Percentiles rank a stretch among this genome's conserved stretches.
These are phyloP conservation scores for Petrocephalus zakoni DNA, from an alignment of 2,113 vertebrate genomes.

Conservation along the genomic window DNA sequence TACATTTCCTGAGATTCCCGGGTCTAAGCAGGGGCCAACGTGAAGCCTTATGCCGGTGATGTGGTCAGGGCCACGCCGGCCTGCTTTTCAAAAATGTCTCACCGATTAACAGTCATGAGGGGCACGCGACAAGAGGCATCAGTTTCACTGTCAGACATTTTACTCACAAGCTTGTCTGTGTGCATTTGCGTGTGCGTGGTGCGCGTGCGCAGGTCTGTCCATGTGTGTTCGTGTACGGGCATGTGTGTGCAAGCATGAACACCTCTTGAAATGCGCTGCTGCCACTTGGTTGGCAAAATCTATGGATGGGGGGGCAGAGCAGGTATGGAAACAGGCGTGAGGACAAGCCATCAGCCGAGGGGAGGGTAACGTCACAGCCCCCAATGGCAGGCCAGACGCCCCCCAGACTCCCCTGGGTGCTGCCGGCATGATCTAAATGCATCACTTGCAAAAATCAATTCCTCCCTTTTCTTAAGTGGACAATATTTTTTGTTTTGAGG, in stretches of 20 bases:
- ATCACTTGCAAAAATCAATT: slow-evolving; percentile 85
- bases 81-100: background rate
- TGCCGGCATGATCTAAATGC: slow-evolving; percentile 69
- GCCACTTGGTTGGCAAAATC: background rate
- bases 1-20: background rate
- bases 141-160: background rate
- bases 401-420: slow-evolving; percentile 42
- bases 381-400: background rate
- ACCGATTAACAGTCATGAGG: background rate
- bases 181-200: background rate
- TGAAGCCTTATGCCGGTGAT: background rate
- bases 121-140: background rate
- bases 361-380: background rate
- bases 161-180: background rate
- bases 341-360: background rate
- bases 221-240: background rate
- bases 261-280: background rate
- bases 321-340: background rate
- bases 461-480: slow-evolving; percentile 85
- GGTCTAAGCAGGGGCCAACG: background rate
- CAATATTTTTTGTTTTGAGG: slow-evolving; percentile 87
- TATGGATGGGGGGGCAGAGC: background rate
- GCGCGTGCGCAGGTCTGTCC: too few species aligned
- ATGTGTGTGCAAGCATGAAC: background rate
- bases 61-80: background rate